These are phyloP conservation scores for Phrynosoma blainvillii DNA, from an alignment of 2,113 vertebrate genomes.

Conservation along the genomic window DNA sequence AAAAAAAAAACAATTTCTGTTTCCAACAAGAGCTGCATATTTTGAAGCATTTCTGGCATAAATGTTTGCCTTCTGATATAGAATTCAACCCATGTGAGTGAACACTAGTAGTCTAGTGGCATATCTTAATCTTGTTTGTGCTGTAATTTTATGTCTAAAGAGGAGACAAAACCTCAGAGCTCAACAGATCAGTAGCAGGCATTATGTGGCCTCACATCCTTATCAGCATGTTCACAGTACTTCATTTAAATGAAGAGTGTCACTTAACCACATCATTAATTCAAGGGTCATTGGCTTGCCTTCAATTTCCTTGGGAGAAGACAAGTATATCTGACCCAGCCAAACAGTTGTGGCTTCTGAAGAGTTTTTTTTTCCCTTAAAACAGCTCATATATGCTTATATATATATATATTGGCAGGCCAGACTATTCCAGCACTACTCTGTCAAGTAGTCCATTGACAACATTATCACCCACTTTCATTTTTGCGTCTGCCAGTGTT, in stretches of 20 bases:
- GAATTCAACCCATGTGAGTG: background rate
- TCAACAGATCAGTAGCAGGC: background rate
- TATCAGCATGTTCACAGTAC: background rate
- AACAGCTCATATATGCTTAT: background rate
- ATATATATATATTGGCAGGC: no score
- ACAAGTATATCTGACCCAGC: background rate
- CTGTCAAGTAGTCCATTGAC: background rate
- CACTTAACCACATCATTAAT: background rate
- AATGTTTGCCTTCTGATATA: background rate
- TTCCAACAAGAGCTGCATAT: background rate
- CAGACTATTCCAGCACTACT: background rate
- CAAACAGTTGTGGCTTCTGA: background rate
- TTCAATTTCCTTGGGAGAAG: slow-evolving; percentile 13
- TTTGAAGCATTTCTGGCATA: background rate
- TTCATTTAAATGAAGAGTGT: background rate
- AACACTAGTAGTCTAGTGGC: background rate
- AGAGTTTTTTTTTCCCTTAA: background rate
- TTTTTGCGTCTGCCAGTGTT: no score
- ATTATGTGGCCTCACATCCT: background rate
- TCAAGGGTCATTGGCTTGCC: background rate
- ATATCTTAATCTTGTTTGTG: background rate
- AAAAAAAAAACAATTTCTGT: no score
- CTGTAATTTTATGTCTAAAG: background rate
- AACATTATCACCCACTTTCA: no score
- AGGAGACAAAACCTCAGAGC: background rate